Evolutionary conservation across 1,140 invertebrate genomes (phyloP), one percentile per base, ranked within the genome.

Genomic region (Belonocnema kinseyi): DNA sequence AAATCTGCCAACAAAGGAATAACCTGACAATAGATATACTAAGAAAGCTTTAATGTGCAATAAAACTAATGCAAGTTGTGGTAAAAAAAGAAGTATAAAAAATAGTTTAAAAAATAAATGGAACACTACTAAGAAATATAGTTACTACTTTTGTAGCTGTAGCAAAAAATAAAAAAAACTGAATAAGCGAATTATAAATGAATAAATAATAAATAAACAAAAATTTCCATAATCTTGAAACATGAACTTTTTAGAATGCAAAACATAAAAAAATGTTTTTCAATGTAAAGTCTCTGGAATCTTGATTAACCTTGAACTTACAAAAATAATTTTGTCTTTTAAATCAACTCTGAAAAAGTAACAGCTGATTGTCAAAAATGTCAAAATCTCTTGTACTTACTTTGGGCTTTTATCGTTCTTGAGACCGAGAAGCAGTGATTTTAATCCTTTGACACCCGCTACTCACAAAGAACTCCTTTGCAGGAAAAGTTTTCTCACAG

Each of bases 361-460:
- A 66, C 58, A 66, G 58, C 58, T 66, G 58, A 66, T 66, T 66
- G 16, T 66, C 12, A 40, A 66, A 33, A 66, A 66, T 66, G 61
- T 66, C 4, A 46, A 66, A 66, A 66, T 66, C 61, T 66, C 14
- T 16, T 66, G 61, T n/a, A 66, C 61, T 66, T 40, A 26, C 61
- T 33, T 66, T 40, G 21, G 13, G 26, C 13, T 66, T 14, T 33
- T 40, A 26, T 66, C 21, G 56, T 26, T 66, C 58, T 21, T 40
- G 40, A 46, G n/a, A 66, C 40, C 33, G 21, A 66, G 21, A 66
- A 40, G 61, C 61, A 33, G 26, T 40, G 61, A 66, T 40, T 66
- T 33, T 66, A 16, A 3, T 61, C 19, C 26, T 26, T 13, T n/a
- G 14, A 46, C 61, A 66, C 61, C 61, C 61, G 40, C 61, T 40